These are phyloP conservation scores for Amazona vittata DNA, from an alignment of 2,113 vertebrate genomes.

Conservation along the genomic window DNA sequence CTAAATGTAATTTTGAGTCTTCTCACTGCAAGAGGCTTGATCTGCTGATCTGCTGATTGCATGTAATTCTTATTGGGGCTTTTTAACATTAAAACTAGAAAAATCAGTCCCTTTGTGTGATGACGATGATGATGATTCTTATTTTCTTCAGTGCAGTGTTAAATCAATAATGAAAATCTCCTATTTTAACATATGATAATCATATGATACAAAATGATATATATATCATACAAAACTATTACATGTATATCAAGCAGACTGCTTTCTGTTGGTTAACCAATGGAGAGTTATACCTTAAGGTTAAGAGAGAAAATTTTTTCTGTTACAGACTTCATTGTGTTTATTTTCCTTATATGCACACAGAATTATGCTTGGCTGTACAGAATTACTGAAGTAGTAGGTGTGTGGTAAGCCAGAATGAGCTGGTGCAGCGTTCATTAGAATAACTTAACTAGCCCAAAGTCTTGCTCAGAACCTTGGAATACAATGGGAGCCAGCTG, in stretches of 20 bases:
- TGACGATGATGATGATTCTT: neutral
- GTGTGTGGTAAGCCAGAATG: neutral
- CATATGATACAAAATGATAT: neutral
- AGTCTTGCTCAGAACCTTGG: conserved; percentile 96
- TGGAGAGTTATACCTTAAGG: neutral
- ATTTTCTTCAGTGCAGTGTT: neutral
- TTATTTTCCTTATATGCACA: neutral
- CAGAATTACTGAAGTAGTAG: neutral
- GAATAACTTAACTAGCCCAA: conserved; percentile 81
- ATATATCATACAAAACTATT: neutral
- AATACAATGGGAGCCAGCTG: conserved; percentile 94
- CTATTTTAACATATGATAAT: neutral
- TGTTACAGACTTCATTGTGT: neutral
- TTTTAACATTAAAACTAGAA: neutral
- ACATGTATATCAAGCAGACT: neutral
- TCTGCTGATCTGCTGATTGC: neutral
- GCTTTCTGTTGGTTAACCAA: neutral
- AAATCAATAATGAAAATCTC: neutral
- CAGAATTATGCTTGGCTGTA: neutral
- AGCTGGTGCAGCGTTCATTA: neutral
- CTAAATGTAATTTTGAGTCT: neutral
- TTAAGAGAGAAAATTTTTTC: neutral
- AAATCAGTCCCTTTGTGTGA: neutral
- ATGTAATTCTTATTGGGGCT: neutral
- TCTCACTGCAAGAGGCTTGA: neutral